Evolutionary conservation across 2,888 invertebrate species (phyloP).

Genomic region (Deroplatys truncata): DNA sequence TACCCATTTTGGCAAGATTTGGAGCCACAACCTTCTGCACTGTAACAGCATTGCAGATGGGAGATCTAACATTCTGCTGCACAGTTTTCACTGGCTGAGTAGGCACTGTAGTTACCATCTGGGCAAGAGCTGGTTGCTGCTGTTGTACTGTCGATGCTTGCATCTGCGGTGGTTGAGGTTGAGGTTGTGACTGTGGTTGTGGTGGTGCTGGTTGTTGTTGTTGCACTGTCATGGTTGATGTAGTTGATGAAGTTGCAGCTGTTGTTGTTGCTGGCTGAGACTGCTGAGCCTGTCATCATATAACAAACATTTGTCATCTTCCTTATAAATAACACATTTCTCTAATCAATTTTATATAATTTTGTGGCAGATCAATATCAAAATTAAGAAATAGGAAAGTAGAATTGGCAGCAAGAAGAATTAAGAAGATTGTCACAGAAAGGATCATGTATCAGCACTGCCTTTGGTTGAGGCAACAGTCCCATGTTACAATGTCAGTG

Average conservation of each 20-base stretch:
- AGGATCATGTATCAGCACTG: too few species aligned
- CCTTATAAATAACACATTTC: too few species aligned
- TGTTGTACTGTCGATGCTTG: neutral
- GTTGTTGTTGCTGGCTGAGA: neutral
- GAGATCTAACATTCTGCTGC: neutral
- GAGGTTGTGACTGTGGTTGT: neutral
- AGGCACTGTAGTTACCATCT: neutral
- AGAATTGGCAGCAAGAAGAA: too few species aligned
- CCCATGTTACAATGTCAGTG: too few species aligned
- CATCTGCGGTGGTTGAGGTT: neutral
- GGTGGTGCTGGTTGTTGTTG: neutral
- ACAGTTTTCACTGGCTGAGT: neutral
- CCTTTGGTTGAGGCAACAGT: too few species aligned
- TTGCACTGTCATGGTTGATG: neutral
- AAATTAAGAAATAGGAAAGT: too few species aligned
- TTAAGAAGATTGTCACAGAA: too few species aligned
- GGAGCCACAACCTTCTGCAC: conserved; percentile 3
- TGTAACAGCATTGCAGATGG: neutral
- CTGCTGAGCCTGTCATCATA: neutral
- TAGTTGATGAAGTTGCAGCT: neutral
- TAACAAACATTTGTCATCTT: too few species aligned
- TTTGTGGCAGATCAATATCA: too few species aligned
- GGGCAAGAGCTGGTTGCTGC: neutral
- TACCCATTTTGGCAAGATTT: neutral
- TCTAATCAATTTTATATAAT: too few species aligned